Base-by-base conservation (phyloP, 2,113 vertebrate species). In the Gadus macrocephalus region DNA sequence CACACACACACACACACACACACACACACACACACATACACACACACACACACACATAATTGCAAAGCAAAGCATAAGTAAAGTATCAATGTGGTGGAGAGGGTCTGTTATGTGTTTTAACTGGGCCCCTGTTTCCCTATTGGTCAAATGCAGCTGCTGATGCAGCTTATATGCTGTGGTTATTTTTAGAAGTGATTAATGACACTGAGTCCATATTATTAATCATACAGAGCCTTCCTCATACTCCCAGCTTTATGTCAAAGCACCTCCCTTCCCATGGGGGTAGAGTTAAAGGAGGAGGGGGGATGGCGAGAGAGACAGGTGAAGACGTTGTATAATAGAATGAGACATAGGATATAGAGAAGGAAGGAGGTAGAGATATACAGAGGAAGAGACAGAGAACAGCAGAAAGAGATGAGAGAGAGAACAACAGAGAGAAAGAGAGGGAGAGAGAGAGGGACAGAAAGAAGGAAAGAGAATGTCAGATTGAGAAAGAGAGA, bases 101-200 rank as follows among this genome's bases (percentile, higher is more conserved):
- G 56, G 64, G 59, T 67, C 42, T 31, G 25, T 31, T 35, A 53
- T 59, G 55, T 31, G 55, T 68, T 12, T 68, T 68, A 27, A 27
- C 7, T 59, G 53, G 19, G 59, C 20, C 20, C 11, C 14, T 71
- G 20, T 67, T 28, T 58, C 28, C 67, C 27, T 22, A 53, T 64
- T 15, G 66, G 68, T 75, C 74, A 64, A 73, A 81, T 80, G 68
- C 78, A 82, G 75, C 80, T 75, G 72, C 70, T 69, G 68, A 68
- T 67, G 78, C 69, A 68, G 80, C 75, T 81, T 62, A 0, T 15
- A 15, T 56, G 83, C 20, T 6, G 56, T 14, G 17, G 87, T 83
- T 89, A 91, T 91, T 89, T 89, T 89, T 90, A 90, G 81, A 78
- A 53, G 76, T 89, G 88, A 91, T 89, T 88, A 87, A 91, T 68